phyloP scores from a whole-genome alignment of 1,140 invertebrate genomes.

The Platorchestia sp. region DNA sequence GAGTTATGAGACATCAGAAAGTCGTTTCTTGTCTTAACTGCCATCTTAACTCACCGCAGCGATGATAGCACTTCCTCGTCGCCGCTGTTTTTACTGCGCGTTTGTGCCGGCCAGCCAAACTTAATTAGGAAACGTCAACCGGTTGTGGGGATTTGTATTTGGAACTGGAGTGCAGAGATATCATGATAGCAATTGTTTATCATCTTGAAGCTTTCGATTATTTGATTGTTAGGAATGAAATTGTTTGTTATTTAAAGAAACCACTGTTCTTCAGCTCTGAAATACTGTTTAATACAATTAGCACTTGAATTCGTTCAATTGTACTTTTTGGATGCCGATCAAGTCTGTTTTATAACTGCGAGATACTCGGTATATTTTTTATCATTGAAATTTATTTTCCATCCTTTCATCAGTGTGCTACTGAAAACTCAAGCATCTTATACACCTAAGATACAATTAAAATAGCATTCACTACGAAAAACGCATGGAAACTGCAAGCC shows the following conservation, averaged over 20 bases:
- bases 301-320: too few relatives aligned
- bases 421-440: neutral
- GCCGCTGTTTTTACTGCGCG: neutral
- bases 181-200: neutral
- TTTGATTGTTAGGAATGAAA: neutral
- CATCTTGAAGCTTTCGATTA: neutral
- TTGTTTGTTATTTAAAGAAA: neutral
- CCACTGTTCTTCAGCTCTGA: neutral
- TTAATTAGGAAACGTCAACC: neutral
- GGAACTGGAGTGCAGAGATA: neutral
- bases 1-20: neutral
- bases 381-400: neutral
- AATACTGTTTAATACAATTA: too few relatives aligned
- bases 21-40: neutral
- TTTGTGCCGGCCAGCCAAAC: neutral
- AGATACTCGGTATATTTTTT: neutral
- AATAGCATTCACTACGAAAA: neutral
- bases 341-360: neutral
- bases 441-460: neutral
- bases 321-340: too few relatives aligned
- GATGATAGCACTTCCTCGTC: neutral
- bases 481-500: neutral
- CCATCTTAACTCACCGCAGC: neutral
- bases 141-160: neutral
- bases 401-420: neutral